Evolutionary conservation across 2,888 invertebrate genomes (phyloP).

Genomic region (Dryobotodes eremita): DNA sequence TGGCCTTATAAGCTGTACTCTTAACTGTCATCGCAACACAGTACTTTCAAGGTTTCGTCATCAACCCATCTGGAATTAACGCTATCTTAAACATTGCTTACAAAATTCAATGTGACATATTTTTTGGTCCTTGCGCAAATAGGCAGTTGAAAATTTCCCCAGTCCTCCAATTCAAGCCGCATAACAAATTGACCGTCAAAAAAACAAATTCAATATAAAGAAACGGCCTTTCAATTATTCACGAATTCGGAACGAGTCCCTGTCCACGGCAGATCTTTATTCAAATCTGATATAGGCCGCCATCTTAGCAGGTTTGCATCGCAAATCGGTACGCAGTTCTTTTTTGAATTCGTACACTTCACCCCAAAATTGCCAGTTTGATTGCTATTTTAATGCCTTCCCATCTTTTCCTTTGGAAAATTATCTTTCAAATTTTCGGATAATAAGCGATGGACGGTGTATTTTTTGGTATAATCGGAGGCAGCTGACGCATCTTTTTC

Average conservation of each 20-base stretch:
- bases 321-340: slow-evolving; percentile 88
- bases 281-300: slow-evolving; percentile 84
- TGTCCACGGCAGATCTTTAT: slow-evolving; percentile 78
- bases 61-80: background rate
- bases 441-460: slow-evolving; percentile 68
- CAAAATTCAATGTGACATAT: slow-evolving; percentile 5
- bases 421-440: slow-evolving; percentile 80
- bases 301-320: slow-evolving; percentile 88
- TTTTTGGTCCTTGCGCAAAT: slow-evolving; percentile 20
- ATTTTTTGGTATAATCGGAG: slow-evolving; percentile 58
- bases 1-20: no score
- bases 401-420: slow-evolving; percentile 77
- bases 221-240: slow-evolving; percentile 70
- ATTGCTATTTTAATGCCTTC: slow-evolving; percentile 87
- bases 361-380: slow-evolving; percentile 87
- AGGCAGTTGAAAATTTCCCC: slow-evolving; percentile 29
- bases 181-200: slow-evolving; percentile 69
- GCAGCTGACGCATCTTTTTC: slow-evolving; percentile 65
- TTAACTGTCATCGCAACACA: background rate
- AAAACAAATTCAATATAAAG: slow-evolving; percentile 69
- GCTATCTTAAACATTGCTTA: background rate
- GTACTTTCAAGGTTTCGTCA: background rate
- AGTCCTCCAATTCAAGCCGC: slow-evolving; percentile 57
- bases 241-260: slow-evolving; percentile 66
- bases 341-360: slow-evolving; percentile 83